Percentiles rank a stretch among this genome's conserved stretches.
Conservation (phyloP, 1,140 invertebrate species). For the Aphaenogaster rudis region DNA sequence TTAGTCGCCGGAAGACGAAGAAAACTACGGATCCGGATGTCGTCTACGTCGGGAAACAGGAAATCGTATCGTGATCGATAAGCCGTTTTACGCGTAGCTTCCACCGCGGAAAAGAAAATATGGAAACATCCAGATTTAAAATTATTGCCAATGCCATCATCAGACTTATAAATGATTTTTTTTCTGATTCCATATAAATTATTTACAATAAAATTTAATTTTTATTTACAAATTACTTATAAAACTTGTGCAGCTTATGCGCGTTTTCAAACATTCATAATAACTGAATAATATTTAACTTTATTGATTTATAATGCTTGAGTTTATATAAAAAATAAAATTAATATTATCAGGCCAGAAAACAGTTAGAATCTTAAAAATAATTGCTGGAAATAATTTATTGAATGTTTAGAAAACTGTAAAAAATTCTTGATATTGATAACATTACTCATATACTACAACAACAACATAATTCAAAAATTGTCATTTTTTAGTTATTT, state of each 20-base stretch:
- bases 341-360: neutral
- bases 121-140: neutral
- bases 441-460: neutral
- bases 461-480: too few species aligned
- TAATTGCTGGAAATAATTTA: neutral
- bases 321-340: neutral
- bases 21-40: slow-evolving; percentile 51
- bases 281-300: slow-evolving; percentile 5
- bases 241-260: neutral
- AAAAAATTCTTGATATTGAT: neutral
- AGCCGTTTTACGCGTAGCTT: slow-evolving; percentile 48
- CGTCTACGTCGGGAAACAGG: slow-evolving; percentile 40
- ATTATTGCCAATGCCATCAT: slow-evolving; percentile 16
- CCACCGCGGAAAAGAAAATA: slow-evolving; percentile 21
- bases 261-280: neutral
- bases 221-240: neutral
- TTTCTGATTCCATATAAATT: neutral
- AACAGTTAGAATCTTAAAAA: neutral
- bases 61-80: slow-evolving; percentile 63
- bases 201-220: neutral
- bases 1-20: slow-evolving; percentile 53
- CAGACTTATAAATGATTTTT: neutral
- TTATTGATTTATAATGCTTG: neutral
- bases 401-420: neutral
- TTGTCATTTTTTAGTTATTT: too few species aligned